Evolutionary conservation across 2,113 vertebrate species (phyloP), one percentile per base, ranked within the genome.

Genomic region (Formicarius rufipectus): DNA sequence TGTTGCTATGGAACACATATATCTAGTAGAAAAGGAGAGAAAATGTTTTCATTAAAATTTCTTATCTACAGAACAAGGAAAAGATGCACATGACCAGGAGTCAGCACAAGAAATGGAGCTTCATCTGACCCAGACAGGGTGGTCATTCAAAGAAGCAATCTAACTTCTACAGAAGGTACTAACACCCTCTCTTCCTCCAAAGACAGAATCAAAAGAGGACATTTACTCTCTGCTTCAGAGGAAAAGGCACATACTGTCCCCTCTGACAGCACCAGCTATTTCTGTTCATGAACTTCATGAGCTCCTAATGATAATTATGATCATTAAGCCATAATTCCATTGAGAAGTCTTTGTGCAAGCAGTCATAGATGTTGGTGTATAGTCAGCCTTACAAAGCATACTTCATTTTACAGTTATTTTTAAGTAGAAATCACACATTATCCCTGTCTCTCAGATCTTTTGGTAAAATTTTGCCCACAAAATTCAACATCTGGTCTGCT

Each of bases 401-500:
- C 22, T 75, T 67, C 40, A 52, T 71, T 67, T 75, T 63, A 59
- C 23, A 75, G 22, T 39, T 59, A 10, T 59, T 3, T n/a, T 84
- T 76, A 72, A 68, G 22, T 22, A 86, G 40, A 68, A 44, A 89
- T 17, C 53, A 75, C 40, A 84, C 8, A 42, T 37, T 71, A 42
- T 20, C 67, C 78, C 47, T 18, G 33, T 66, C 44, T 89, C 58
- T 59, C 50, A 37, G 69, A 66, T 14, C 7, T 15, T 80, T 80
- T 82, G 40, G 33, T 73, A 88, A 84, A 83, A 20, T 9, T 64
- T 37, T 89, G 28, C 52, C 60, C 77, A 55, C 8, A 77, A 79
- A 77, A 92, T 90, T 92, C 93, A 84, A 50, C 42, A 87, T 74
- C 31, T 94, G 77, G 55, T 84, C 73, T 75, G 35, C 67, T 31